Conservation (phyloP, 2,113 vertebrate genomes). For the Scophthalmus maximus region DNA sequence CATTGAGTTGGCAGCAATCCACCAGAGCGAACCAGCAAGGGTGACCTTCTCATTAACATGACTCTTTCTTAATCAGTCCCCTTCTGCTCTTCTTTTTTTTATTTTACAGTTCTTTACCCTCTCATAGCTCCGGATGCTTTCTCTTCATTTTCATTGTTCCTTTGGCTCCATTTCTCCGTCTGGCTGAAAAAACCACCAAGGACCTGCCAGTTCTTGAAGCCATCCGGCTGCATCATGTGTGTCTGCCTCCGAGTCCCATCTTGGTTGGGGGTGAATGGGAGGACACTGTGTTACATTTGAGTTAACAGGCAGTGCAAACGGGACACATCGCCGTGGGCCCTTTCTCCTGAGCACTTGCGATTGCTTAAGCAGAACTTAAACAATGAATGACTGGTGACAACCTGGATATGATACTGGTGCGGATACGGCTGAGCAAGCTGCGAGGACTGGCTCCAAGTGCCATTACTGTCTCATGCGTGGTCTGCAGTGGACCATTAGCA, state of each 20-base stretch:
- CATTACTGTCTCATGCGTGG: slow-evolving; percentile 38
- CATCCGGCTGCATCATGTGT: slow-evolving; percentile 65
- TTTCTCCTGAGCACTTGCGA: slow-evolving; percentile 41
- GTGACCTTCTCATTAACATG: slow-evolving; percentile 53
- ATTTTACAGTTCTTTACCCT: slow-evolving; percentile 29
- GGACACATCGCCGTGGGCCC: slow-evolving; percentile 42
- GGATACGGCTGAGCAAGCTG: slow-evolving; percentile 62
- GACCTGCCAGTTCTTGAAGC: slow-evolving; percentile 72
- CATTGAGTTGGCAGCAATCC: slow-evolving; percentile 59
- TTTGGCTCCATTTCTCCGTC: slow-evolving; percentile 63
- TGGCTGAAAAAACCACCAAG: slow-evolving; percentile 57
- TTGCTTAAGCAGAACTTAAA: slow-evolving; percentile 62
- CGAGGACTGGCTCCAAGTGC: slow-evolving; percentile 34
- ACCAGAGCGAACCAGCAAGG: slow-evolving; percentile 51
- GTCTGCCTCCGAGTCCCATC: slow-evolving; percentile 64
- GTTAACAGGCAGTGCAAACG: slow-evolving; percentile 65
- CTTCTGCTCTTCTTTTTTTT: slow-evolving; percentile 26
- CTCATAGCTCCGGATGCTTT: slow-evolving; percentile 20
- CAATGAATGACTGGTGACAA: slow-evolving; percentile 73
- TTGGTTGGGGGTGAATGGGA: slow-evolving; percentile 63
- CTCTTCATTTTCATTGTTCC: slow-evolving; percentile 54
- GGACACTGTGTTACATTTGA: slow-evolving; percentile 72
- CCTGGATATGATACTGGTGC: slow-evolving; percentile 56
- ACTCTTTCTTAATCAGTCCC: slow-evolving; percentile 51
- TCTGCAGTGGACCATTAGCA: slow-evolving; percentile 41